Evolutionary conservation across 2,113 vertebrate genomes (phyloP).

Genomic region (Vulpes ferrilata): DNA sequence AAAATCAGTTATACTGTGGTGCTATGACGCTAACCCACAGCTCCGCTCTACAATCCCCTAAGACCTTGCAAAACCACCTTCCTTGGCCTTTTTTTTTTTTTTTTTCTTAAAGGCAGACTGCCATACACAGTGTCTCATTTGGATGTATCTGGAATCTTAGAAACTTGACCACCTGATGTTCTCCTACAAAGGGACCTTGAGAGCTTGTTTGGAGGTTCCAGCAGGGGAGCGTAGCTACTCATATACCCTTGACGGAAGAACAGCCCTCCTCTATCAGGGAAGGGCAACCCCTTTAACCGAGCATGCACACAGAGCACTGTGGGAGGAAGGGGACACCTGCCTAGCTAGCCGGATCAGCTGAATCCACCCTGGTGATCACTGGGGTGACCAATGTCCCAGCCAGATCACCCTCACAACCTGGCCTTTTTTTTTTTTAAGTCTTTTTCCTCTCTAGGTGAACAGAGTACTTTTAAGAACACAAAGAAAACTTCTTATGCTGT

Average conservation of each 20-base stretch:
- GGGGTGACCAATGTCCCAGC: background rate
- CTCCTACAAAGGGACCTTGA: background rate
- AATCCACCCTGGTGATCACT: background rate
- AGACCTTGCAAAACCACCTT: background rate
- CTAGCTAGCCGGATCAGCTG: background rate
- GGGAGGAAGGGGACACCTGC: background rate
- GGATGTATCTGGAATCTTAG: background rate
- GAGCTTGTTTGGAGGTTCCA: background rate
- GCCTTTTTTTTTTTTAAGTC: background rate
- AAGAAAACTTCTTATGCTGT: background rate
- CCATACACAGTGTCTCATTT: background rate
- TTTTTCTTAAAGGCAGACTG: background rate
- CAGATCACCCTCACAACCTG: background rate
- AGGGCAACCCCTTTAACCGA: background rate
- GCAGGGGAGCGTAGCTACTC: background rate
- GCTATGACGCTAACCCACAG: background rate
- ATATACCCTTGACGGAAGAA: background rate
- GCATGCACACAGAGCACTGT: rapidly evolving
- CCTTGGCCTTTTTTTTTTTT: background rate
- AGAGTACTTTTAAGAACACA: slow-evolving; percentile 12
- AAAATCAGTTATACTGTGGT: background rate
- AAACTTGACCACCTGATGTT: background rate
- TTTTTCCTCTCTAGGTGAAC: background rate
- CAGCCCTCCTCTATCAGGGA: background rate
- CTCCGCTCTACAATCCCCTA: background rate